phyloP scores from a whole-genome alignment of 1,140 invertebrate genomes.

The Olivierus martensii region DNA sequence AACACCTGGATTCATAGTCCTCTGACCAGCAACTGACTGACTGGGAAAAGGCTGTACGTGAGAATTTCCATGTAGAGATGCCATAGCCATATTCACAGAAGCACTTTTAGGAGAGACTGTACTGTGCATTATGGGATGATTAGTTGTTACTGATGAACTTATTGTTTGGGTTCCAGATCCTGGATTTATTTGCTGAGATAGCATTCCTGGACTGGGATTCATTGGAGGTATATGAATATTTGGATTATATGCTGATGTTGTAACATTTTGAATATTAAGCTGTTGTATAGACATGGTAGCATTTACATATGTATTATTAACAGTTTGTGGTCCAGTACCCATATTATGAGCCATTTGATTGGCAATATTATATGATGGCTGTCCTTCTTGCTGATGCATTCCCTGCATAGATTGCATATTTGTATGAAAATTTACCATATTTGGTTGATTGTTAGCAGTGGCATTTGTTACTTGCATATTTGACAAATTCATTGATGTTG shows the following conservation, averaged over 20 bases:
- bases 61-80: conserved; percentile 16
- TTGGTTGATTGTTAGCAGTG: conserved; percentile 22
- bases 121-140: conserved; percentile 21
- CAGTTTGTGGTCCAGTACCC: conserved; percentile 30
- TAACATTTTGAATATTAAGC: conserved; percentile 38
- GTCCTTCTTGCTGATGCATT: conserved; percentile 5
- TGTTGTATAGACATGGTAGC: conserved; percentile 39
- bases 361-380: conserved; percentile 13
- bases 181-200: conserved; percentile 7
- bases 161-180: conserved; percentile 17
- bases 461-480: conserved; percentile 38
- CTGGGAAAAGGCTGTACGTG: conserved; percentile 18
- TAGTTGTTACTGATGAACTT: conserved; percentile 19
- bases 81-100: conserved; percentile 9
- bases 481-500: conserved; percentile 30
- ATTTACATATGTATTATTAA: conserved; percentile 40
- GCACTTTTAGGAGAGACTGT: conserved; percentile 17
- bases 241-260: conserved; percentile 20
- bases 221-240: conserved; percentile 11
- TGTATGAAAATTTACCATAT: conserved; percentile 30
- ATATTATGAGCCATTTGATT: conserved; percentile 25
- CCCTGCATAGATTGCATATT: conserved; percentile 28
- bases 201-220: conserved; percentile 11
- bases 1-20: conserved; percentile 19
- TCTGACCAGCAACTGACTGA: conserved; percentile 16